These are phyloP conservation scores for Leucophenga maculata DNA, from an alignment of 2,888 invertebrate species.

Conservation along the genomic window DNA sequence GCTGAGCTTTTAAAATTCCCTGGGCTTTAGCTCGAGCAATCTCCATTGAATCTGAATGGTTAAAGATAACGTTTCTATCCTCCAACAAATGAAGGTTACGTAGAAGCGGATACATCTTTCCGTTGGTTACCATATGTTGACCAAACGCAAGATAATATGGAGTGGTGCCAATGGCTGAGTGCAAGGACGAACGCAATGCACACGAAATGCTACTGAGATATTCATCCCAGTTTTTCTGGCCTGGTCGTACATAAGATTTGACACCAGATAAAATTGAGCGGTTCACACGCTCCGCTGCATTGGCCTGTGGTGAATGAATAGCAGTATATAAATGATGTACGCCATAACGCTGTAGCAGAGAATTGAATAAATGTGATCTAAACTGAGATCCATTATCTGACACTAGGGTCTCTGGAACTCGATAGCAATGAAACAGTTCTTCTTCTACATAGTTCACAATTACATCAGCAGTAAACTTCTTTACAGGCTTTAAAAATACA, in stretches of 20 bases:
- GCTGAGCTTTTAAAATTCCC: too few relatives aligned
- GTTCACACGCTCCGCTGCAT: conserved; percentile 4
- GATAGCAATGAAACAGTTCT: not conserved
- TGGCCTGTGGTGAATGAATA: not conserved
- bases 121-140: not conserved
- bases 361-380: not conserved
- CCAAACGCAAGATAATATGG: not conserved
- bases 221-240: not conserved
- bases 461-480: not conserved
- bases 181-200: not conserved
- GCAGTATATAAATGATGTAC: not conserved
- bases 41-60: too few relatives aligned
- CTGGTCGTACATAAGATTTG: not conserved
- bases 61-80: too few relatives aligned
- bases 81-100: not conserved
- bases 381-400: not conserved
- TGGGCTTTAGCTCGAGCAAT: too few relatives aligned
- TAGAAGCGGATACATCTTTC: not conserved
- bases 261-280: not conserved
- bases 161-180: not conserved
- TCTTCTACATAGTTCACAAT: not conserved
- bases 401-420: not conserved
- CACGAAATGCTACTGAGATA: not conserved
- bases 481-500: not conserved
- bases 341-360: not conserved